Evolutionary conservation across 2,888 invertebrate genomes (phyloP), one percentile per base, ranked within the genome.

Genomic region (Drosophila silvestris): DNA sequence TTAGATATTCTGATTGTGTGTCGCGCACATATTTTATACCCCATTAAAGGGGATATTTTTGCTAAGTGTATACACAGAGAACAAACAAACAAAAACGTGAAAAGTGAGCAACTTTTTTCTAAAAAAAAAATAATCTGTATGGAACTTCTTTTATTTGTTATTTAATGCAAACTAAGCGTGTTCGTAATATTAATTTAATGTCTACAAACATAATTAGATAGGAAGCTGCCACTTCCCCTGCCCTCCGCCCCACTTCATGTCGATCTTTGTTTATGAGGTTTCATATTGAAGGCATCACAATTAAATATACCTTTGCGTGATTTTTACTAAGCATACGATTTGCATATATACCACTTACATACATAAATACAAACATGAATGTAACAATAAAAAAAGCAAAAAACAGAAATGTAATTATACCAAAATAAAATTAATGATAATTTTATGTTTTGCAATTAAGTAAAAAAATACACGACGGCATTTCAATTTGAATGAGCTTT

Each of bases 371-470:
- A 35, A 37, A 59, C 68, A 74, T 70, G 59, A 61, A 56, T 65
- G 50, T 60, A 79, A 83, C 74, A 82, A 72, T 74, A 71, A 78
- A 74, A 73, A 79, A 30, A 57, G 28, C 30, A 12, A 22, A 12
- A 61, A 82, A 70, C 67, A 67, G 69, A 81, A 79, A 89, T 85
- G 87, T 87, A 89, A 85, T 87, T 85, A 85, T 85, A 85, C 85
- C 84, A 78, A 89, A 83, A 87, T 82, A 89, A 85, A 87, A 84
- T 82, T 86, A 86, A 87, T 79, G 82, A 82, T 89, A 85, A 86
- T 82, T 87, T 85, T 85, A 89, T 85, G 88, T 85, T 89, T 85
- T 78, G 74, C 86, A 86, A 84, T 86, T 85, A 85, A 85, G 89
- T 82, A 22, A 74, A 77, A 67, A 57, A 37, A 16, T 32, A n/a